phyloP scores from a whole-genome alignment of 2,888 invertebrate genomes.

The Chalcosyrphus nemorum region DNA sequence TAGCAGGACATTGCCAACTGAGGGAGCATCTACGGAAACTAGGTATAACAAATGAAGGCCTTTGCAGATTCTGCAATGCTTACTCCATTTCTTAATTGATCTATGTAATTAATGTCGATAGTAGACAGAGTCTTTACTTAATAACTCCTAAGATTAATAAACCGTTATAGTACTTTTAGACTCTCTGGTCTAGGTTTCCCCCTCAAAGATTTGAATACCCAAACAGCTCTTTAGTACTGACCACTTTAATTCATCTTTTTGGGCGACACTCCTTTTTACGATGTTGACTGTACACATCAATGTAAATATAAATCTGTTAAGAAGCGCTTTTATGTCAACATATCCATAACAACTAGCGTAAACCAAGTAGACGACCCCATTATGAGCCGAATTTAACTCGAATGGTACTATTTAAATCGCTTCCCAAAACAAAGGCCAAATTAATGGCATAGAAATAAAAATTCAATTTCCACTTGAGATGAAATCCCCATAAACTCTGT shows the following conservation, averaged over 20 bases:
- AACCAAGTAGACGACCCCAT: constrained; percentile 3
- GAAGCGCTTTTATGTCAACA: constrained; percentile 1
- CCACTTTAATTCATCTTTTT: neutral
- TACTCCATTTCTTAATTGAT: too few species aligned
- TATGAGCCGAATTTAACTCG: constrained; percentile 11
- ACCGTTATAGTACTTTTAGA: too few species aligned
- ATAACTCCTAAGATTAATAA: too few species aligned
- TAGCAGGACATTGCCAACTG: too few species aligned
- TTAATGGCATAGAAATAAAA: constrained; percentile 49
- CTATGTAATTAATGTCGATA: too few species aligned
- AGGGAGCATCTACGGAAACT: too few species aligned
- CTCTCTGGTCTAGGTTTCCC: too few species aligned
- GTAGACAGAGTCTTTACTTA: too few species aligned
- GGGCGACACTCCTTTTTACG: neutral
- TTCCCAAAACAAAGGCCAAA: constrained; percentile 11
- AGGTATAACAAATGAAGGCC: too few species aligned
- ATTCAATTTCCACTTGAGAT: constrained; percentile 44
- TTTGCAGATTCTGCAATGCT: too few species aligned
- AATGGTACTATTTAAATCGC: constrained; percentile 32
- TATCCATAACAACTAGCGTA: constrained; percentile 23
- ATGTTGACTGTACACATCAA: neutral
- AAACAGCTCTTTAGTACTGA: neutral
- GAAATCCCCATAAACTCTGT: constrained; percentile 14
- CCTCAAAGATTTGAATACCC: neutral
- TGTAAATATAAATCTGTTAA: neutral